phyloP scores from a whole-genome alignment of 1,140 invertebrate species.

The Eriosoma lanigerum region DNA sequence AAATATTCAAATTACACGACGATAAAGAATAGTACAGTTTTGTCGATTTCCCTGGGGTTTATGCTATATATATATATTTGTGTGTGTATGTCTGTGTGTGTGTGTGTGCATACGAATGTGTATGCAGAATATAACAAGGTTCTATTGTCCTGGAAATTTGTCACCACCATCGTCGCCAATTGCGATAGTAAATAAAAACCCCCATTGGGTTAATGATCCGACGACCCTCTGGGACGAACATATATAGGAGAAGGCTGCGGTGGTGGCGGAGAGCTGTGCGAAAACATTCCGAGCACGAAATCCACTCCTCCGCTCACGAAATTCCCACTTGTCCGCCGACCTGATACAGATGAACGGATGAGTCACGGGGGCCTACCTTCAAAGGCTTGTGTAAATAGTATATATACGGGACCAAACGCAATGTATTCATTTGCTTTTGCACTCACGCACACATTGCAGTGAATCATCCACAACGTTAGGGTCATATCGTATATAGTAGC shows the following conservation, averaged over 20 bases:
- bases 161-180: conserved; percentile 19
- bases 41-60: conserved; percentile 23
- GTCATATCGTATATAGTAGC: background rate
- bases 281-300: conserved; percentile 50
- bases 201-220: conserved; percentile 49
- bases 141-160: conserved; percentile 46
- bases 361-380: conserved; percentile 39
- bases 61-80: background rate
- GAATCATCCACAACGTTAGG: conserved; percentile 37
- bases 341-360: conserved; percentile 4
- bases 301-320: background rate
- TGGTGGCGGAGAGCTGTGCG: background rate
- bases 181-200: conserved; percentile 51
- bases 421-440: conserved; percentile 37
- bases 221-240: conserved; percentile 19
- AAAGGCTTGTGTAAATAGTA: conserved; percentile 49
- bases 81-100: background rate
- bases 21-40: conserved; percentile 10
- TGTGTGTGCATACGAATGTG: background rate
- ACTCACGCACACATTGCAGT: background rate
- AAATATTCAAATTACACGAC: background rate
- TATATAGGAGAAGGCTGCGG: no score
- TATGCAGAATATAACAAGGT: conserved; percentile 16
- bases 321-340: background rate
- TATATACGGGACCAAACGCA: conserved; percentile 12